Percentiles rank a stretch among this genome's conserved stretches.
phyloP scores from a whole-genome alignment of 2,888 invertebrate species.

The Sinelater perroti region DNA sequence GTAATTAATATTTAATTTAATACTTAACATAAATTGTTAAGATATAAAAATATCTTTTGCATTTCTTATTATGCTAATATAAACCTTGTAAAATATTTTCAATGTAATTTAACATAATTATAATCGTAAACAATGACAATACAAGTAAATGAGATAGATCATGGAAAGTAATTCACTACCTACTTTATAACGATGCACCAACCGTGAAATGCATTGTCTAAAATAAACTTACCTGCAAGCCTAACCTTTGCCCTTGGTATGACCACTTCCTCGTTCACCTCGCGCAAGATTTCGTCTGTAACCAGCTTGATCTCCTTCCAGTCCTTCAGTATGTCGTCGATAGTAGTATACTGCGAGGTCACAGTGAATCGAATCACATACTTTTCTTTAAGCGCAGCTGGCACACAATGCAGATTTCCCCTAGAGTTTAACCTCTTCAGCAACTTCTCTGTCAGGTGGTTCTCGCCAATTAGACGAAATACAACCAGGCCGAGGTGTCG shows the following conservation, averaged over 20 bases:
- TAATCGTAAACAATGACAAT: too few species aligned
- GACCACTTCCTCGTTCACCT: constrained; percentile 64
- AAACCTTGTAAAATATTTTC: too few species aligned
- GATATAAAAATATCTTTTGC: too few species aligned
- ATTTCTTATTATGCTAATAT: too few species aligned
- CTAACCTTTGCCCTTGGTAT: constrained; percentile 70
- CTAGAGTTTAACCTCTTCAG: constrained; percentile 87
- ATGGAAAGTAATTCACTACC: too few species aligned
- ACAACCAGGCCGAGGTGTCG: constrained; percentile 90
- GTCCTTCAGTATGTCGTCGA: constrained; percentile 81
- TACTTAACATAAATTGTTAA: too few species aligned
- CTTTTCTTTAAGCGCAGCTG: constrained; percentile 88
- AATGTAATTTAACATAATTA: not conserved
- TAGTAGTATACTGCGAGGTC: constrained; percentile 86
- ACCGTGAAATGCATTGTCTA: too few species aligned
- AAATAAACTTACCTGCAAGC: constrained; percentile 74
- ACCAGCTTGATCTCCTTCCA: constrained; percentile 86
- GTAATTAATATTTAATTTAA: too few species aligned
- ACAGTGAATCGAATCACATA: constrained; percentile 94
- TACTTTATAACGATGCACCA: too few species aligned
- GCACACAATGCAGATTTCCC: constrained; percentile 92
- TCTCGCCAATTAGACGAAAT: constrained; percentile 86
- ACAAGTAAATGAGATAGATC: too few species aligned
- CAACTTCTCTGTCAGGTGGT: constrained; percentile 86
- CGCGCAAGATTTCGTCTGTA: constrained; percentile 74